phyloP scores from a whole-genome alignment of 2,113 vertebrate genomes.

The Urocolius indicus region DNA sequence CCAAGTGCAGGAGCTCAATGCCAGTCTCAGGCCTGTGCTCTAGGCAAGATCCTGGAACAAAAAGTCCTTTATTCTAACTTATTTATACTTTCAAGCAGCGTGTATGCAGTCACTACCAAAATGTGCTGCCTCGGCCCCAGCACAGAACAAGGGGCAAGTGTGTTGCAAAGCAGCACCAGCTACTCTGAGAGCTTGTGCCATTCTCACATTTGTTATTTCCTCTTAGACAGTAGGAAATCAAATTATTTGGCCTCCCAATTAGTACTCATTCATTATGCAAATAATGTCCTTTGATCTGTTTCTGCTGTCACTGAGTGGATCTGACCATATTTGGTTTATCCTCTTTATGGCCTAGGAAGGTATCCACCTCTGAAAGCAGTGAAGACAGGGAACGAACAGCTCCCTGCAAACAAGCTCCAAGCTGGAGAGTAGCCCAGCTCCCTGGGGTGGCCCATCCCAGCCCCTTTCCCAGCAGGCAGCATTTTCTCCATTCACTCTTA shows the following conservation, averaged over 20 bases:
- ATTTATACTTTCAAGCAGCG: not conserved
- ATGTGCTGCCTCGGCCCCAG: not conserved
- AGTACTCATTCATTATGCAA: slow-evolving; percentile 69
- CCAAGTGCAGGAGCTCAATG: not conserved
- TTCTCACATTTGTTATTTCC: slow-evolving; percentile 41
- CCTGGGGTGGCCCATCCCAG: not conserved
- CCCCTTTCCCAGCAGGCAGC: not conserved
- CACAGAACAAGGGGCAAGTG: not conserved
- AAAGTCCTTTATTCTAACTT: not conserved
- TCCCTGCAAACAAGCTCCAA: not conserved
- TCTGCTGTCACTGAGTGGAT: slow-evolving; percentile 54
- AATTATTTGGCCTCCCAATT: slow-evolving; percentile 60
- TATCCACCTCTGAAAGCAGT: slow-evolving; percentile 2
- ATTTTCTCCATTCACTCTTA: too few relatives aligned
- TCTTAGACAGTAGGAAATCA: slow-evolving; percentile 53
- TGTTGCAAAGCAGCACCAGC: not conserved
- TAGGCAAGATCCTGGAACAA: not conserved
- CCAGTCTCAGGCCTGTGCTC: not conserved
- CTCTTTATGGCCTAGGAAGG: slow-evolving; percentile 15
- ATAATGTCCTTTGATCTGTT: slow-evolving; percentile 66
- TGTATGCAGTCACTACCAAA: rapidly evolving
- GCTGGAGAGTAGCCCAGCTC: not conserved
- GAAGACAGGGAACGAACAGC: not conserved
- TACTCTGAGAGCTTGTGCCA: not conserved
- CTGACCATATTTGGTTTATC: slow-evolving; percentile 46